Percentiles rank a stretch among this genome's conserved stretches.
These are phyloP conservation scores for Caenorhabditis doughertyi DNA, from an alignment of 2,888 invertebrate genomes.

Conservation along the genomic window DNA sequence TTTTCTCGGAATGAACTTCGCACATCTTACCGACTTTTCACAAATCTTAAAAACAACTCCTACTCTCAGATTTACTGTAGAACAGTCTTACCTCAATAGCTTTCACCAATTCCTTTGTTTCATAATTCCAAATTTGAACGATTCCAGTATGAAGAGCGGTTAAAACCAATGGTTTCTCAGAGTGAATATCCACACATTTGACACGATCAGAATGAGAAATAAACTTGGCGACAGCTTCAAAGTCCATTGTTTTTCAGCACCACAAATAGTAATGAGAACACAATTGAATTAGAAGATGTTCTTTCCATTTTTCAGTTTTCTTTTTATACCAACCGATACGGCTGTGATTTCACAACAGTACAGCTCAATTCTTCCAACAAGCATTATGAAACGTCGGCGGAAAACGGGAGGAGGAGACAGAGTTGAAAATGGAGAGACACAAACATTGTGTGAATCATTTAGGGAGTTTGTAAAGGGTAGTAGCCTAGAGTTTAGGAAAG, in stretches of 20 bases:
- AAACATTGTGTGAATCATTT: not conserved
- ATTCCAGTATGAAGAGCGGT: constrained; percentile 97
- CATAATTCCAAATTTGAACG: constrained; percentile 98
- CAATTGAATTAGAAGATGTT: not conserved
- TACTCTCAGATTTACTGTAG: not conserved
- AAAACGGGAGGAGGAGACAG: constrained; percentile 81
- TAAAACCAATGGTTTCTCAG: constrained; percentile 97
- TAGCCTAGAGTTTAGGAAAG: too few relatives aligned
- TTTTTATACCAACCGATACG: constrained; percentile 4
- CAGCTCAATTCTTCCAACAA: constrained; percentile 35
- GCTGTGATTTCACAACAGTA: constrained; percentile 27
- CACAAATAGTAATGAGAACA: not conserved
- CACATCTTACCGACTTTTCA: constrained; percentile 94
- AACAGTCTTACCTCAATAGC: constrained; percentile 84
- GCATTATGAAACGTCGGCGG: constrained; percentile 67
- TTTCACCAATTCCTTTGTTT: constrained; percentile 88
- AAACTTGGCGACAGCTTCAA: constrained; percentile 96
- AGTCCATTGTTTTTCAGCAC: constrained; percentile 71
- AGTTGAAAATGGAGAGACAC: constrained; percentile 82
- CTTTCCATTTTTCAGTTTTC: not conserved
- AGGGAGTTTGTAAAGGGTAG: too few relatives aligned
- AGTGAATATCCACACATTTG: constrained; percentile 96
- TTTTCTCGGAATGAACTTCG: constrained; percentile 93
- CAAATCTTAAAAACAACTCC: constrained; percentile 86
- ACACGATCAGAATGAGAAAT: constrained; percentile 97